Evolutionary conservation across 2,797 vertebrate genomes (phyloP), one percentile per base, ranked within the genome.

Genomic region (Acestrorhynchus altus): DNA sequence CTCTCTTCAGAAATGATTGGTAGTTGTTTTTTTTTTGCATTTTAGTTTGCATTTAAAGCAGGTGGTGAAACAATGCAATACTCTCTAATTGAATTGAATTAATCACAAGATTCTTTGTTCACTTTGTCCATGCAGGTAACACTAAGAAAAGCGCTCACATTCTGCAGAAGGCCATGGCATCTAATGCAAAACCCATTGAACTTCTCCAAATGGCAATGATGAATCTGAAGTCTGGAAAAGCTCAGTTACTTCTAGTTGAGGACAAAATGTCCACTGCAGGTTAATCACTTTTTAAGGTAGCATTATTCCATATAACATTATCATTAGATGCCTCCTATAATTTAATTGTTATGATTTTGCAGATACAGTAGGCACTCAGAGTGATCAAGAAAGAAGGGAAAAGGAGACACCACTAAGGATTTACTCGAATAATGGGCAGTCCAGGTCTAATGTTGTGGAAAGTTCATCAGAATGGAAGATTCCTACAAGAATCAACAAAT

Each of bases 81-180:
- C n/a, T n/a, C n/a, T n/a, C n/a, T n/a, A n/a, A n/a, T n/a, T n/a
- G n/a, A n/a, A n/a, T n/a, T n/a, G n/a, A n/a, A n/a, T 35, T 2
- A 2, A 2, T 35, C 6, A 2, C 31, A 35, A 2, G 2, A 2
- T 16, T 31, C 31, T 60, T 8, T 26, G 5, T 4, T n/a, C 10
- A 16, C 56, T 24, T 24, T 47, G 8, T 16, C 4, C 4, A 0
- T 65, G 18, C 76, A 98, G 98, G 95, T 84, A 96, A 98, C 86
- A 20, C 88, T 18, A 94, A 92, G 59, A 98, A 98, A 89, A 94
- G 95, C 22, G 90, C 93, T 81, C 95, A 95, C 35, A 96, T 99
- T 81, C 94, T 99, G 78, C 94, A 94, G 78, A 98, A 96, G 92
- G 97, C 96, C 74, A 76, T 92, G 67, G 88, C 93, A 16, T 89